phyloP scores from a whole-genome alignment of 2,888 invertebrate species.

The Nudaria mundana region DNA sequence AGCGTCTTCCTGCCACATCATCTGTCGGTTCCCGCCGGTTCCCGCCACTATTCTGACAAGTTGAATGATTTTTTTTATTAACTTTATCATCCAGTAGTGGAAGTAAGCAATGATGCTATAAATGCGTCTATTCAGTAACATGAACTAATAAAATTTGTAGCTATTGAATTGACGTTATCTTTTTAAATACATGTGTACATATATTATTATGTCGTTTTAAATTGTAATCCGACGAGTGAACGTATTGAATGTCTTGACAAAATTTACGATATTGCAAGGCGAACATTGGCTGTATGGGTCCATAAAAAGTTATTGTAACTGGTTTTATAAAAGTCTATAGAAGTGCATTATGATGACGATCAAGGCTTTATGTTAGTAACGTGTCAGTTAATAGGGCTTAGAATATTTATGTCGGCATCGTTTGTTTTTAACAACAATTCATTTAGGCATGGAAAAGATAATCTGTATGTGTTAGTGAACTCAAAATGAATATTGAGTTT shows the following conservation, averaged over 20 bases:
- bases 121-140: constrained; percentile 14
- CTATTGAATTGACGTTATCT: constrained; percentile 38
- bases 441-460: background rate
- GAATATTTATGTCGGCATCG: background rate
- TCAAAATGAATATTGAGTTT: too few species aligned
- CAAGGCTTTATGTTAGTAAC: constrained; percentile 31
- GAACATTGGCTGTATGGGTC: constrained; percentile 37
- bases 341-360: constrained; percentile 34
- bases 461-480: too few species aligned
- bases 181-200: background rate
- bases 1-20: too few species aligned
- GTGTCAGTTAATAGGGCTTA: constrained; percentile 20
- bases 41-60: too few species aligned
- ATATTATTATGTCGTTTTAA: constrained; percentile 25
- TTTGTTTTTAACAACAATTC: background rate
- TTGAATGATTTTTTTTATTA: too few species aligned
- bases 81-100: too few species aligned
- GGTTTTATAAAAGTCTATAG: constrained; percentile 28
- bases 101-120: too few species aligned
- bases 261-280: constrained; percentile 44
- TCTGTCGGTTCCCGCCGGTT: too few species aligned
- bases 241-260: constrained; percentile 39
- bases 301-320: constrained; percentile 46
- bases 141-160: constrained; percentile 34
- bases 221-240: constrained; percentile 34